Conservation (phyloP, 2,888 invertebrate genomes). For the Drosophila eohydei region DNA sequence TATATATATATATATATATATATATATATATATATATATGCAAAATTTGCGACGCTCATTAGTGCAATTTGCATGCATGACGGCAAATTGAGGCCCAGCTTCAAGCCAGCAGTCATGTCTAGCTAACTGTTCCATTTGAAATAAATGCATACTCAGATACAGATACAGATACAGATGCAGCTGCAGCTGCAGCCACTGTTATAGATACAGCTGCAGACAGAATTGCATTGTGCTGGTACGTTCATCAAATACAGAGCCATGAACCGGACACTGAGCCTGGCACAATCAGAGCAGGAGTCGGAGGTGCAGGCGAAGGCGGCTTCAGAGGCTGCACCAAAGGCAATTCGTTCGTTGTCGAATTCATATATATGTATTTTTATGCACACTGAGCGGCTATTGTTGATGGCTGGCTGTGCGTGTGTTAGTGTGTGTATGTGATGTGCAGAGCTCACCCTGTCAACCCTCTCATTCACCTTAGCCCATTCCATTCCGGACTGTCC, state of each 20-base stretch:
- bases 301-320: background rate
- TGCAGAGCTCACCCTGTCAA: background rate
- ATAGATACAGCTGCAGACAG: constrained; percentile 23
- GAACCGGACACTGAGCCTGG: constrained; percentile 5
- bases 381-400: constrained; percentile 56
- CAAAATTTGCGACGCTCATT: constrained; percentile 76
- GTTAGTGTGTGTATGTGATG: background rate
- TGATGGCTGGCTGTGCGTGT: constrained; percentile 13
- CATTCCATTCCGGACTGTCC: constrained; percentile 41
- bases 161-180: constrained; percentile 22
- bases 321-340: constrained; percentile 1
- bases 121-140: constrained; percentile 57
- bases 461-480: constrained; percentile 27
- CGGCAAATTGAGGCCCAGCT: constrained; percentile 67
- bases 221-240: constrained; percentile 41
- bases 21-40: constrained; percentile 38
- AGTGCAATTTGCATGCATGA: constrained; percentile 80
- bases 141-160: constrained; percentile 59
- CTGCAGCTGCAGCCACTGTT: constrained; percentile 5
- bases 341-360: constrained; percentile 55
- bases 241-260: constrained; percentile 61
- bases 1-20: constrained; percentile 31
- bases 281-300: constrained; percentile 1
- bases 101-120: constrained; percentile 53
- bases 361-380: constrained; percentile 72